phyloP scores from a whole-genome alignment of 2,888 invertebrate species.

The Venusia cambrica region DNA sequence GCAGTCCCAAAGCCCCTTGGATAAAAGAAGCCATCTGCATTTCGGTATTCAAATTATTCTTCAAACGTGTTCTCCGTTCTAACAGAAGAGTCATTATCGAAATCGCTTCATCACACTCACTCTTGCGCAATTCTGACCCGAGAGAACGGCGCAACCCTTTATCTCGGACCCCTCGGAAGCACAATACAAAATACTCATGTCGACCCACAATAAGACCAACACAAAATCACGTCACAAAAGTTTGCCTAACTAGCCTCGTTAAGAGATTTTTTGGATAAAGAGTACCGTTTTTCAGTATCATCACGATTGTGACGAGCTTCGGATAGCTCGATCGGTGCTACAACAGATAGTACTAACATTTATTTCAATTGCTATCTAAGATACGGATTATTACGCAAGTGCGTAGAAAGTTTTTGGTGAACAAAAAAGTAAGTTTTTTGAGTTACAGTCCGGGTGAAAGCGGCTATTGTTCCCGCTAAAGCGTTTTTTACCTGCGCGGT shows the following conservation, averaged over 20 bases:
- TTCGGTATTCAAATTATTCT: slow-evolving; percentile 80
- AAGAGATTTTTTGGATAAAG: slow-evolving; percentile 79
- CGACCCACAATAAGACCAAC: slow-evolving; percentile 68
- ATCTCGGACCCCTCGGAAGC: slow-evolving; percentile 49
- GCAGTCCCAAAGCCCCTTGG: slow-evolving; percentile 60
- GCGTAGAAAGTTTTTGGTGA: slow-evolving; percentile 65
- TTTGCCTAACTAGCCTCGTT: slow-evolving; percentile 81
- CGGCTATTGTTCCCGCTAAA: slow-evolving; percentile 59
- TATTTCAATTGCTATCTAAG: slow-evolving; percentile 33
- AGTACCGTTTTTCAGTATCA: slow-evolving; percentile 79
- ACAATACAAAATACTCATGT: slow-evolving; percentile 73
- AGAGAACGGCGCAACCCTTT: slow-evolving; percentile 64
- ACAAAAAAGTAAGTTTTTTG: slow-evolving; percentile 61
- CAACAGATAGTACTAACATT: slow-evolving; percentile 46
- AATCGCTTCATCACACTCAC: slow-evolving; percentile 72
- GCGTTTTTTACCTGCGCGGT: slow-evolving; percentile 60
- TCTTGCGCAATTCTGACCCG: slow-evolving; percentile 58
- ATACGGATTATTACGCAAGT: slow-evolving; percentile 52
- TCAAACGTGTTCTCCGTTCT: slow-evolving; percentile 72
- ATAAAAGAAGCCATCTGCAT: slow-evolving; percentile 80
- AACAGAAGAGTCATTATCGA: slow-evolving; percentile 47
- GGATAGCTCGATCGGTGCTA: slow-evolving; percentile 69
- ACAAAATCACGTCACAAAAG: slow-evolving; percentile 78
- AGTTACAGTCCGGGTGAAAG: slow-evolving; percentile 69
- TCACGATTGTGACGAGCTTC: slow-evolving; percentile 74